phyloP scores from a whole-genome alignment of 2,113 vertebrate genomes.

The Azemiops feae region DNA sequence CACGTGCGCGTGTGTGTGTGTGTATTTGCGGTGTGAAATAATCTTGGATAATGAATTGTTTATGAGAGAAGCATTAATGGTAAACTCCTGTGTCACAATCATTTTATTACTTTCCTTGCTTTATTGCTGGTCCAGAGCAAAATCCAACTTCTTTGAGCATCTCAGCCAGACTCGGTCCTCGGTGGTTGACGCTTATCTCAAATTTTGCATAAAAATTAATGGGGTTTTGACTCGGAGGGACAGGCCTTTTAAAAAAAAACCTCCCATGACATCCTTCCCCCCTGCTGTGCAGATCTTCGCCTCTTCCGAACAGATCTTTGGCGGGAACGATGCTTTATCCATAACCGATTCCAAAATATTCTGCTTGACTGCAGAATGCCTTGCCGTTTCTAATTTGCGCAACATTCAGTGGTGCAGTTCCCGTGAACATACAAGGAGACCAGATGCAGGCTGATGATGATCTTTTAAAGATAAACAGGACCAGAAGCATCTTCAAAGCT shows the following conservation, averaged over 20 bases:
- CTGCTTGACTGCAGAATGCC: not conserved
- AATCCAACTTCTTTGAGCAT: not conserved
- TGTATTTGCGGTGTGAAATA: not conserved
- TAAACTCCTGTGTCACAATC: not conserved
- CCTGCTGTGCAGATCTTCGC: not conserved
- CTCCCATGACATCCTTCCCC: not conserved
- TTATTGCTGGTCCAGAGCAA: not conserved
- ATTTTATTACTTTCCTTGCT: constrained; percentile 20
- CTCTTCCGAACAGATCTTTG: not conserved
- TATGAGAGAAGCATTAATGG: constrained; percentile 26
- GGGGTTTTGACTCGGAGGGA: constrained; percentile 3
- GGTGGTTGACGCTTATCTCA: not conserved
- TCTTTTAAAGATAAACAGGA: not conserved
- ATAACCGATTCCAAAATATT: not conserved
- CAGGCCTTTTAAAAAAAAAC: not conserved
- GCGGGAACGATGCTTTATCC: rapidly evolving
- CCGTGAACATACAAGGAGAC: not conserved
- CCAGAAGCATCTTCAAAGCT: not conserved
- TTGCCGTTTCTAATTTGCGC: not conserved
- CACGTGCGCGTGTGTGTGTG: not conserved
- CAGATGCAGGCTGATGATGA: not conserved
- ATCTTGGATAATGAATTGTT: constrained; percentile 4
- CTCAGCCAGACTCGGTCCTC: not conserved
- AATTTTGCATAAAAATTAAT: constrained; percentile 46
- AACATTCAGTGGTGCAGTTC: constrained; percentile 13